phyloP scores from a whole-genome alignment of 2,888 invertebrate species.

The Myopa testacea region DNA sequence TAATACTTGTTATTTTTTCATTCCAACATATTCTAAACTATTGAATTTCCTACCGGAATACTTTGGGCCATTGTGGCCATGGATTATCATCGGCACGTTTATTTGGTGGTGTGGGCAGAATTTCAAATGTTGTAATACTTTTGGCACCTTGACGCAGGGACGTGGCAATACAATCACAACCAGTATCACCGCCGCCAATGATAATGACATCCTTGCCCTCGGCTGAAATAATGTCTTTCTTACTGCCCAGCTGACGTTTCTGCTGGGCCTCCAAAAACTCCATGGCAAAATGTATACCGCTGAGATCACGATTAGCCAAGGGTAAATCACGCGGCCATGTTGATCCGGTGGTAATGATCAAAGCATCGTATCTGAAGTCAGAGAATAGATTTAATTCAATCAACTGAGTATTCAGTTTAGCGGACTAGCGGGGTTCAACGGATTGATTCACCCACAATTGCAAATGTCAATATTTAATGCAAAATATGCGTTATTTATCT shows the following conservation, averaged over 20 bases:
- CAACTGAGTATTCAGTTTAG: too few relatives aligned
- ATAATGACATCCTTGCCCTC: slow-evolving; percentile 95
- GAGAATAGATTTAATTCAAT: not conserved
- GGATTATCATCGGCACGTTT: slow-evolving; percentile 90
- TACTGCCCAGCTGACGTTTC: slow-evolving; percentile 87
- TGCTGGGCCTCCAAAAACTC: slow-evolving; percentile 97
- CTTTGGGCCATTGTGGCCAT: slow-evolving; percentile 98
- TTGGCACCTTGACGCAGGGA: slow-evolving; percentile 92
- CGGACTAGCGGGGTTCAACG: too few relatives aligned
- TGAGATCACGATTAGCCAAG: slow-evolving; percentile 85
- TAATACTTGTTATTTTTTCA: not conserved
- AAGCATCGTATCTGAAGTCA: slow-evolving; percentile 81
- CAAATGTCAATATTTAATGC: too few relatives aligned
- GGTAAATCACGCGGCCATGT: slow-evolving; percentile 96
- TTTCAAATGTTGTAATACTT: slow-evolving; percentile 94
- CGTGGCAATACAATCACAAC: slow-evolving; percentile 98
- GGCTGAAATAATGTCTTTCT: slow-evolving; percentile 77
- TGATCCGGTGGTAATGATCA: slow-evolving; percentile 91
- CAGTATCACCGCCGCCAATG: slow-evolving; percentile 89
- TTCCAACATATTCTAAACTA: not conserved
- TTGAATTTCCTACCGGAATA: slow-evolving; percentile 76
- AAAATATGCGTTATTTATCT: too few relatives aligned
- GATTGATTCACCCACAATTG: too few relatives aligned
- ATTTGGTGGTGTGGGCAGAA: slow-evolving; percentile 90
- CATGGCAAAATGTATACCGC: slow-evolving; percentile 98